These are phyloP conservation scores for Oegoconia quadripuncta DNA, from an alignment of 2,888 invertebrate species.

Conservation along the genomic window DNA sequence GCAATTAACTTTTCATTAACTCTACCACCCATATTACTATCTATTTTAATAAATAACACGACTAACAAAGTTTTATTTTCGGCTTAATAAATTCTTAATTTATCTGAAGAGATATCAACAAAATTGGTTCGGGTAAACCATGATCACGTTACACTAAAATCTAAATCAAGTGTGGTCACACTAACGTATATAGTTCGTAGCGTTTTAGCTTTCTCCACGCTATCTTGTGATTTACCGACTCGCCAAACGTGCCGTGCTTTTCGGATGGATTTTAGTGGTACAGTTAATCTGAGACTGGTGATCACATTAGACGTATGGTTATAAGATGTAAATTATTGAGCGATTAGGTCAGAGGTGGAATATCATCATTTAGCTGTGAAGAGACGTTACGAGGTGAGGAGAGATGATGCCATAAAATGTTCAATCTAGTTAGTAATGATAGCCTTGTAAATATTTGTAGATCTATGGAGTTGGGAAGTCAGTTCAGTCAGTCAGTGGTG, in stretches of 20 bases:
- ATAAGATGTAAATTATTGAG: conserved; percentile 14
- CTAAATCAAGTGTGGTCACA: conserved; percentile 22
- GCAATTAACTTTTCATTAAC: too few species aligned
- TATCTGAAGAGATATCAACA: conserved; percentile 1
- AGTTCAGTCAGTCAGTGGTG: too few species aligned
- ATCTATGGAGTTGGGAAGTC: background rate
- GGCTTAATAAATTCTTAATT: too few species aligned
- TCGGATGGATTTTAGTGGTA: conserved; percentile 27
- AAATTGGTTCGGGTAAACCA: background rate
- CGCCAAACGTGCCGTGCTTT: conserved; percentile 45
- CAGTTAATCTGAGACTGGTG: conserved; percentile 10
- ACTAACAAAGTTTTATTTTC: too few species aligned
- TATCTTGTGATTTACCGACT: conserved; percentile 57
- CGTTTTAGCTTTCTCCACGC: conserved; percentile 50
- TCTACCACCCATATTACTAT: too few species aligned
- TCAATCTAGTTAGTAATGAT: background rate
- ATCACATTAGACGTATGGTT: conserved; percentile 4
- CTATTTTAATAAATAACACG: too few species aligned
- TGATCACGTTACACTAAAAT: background rate
- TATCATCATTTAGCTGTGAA: conserved; percentile 4
- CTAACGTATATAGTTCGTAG: conserved; percentile 19
- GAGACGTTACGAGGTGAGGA: background rate
- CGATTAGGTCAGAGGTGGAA: conserved; percentile 10
- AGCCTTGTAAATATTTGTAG: background rate
- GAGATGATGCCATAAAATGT: conserved; percentile 5